Percentiles rank a stretch among this genome's conserved stretches.
These are phyloP conservation scores for Callocephalon fimbriatum DNA, from an alignment of 2,113 vertebrate species.

Conservation along the genomic window DNA sequence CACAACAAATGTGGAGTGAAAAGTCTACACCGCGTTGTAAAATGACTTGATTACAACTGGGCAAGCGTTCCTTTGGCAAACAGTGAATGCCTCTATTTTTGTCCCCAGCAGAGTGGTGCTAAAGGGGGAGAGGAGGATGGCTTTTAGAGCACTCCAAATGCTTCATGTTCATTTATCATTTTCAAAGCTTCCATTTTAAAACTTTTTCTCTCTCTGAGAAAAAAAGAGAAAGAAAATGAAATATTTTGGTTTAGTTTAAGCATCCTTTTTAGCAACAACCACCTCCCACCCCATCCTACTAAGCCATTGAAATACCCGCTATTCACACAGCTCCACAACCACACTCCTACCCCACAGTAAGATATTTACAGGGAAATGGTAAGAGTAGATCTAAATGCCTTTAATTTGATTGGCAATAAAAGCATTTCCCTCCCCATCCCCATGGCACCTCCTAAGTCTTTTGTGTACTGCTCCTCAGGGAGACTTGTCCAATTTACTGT, in stretches of 20 bases:
- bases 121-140: not conserved
- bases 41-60: slow-evolving; percentile 44
- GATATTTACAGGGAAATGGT: slow-evolving; percentile 15
- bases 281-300: not conserved
- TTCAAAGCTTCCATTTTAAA: slow-evolving; percentile 20
- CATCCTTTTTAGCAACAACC: not conserved
- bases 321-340: not conserved
- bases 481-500: slow-evolving; percentile 30
- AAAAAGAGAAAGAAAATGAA: not conserved
- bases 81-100: slow-evolving; percentile 22
- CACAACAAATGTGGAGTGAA: not conserved
- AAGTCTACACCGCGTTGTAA: not conserved
- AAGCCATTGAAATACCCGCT: not conserved
- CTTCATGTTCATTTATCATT: not conserved
- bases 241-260: slow-evolving; percentile 20
- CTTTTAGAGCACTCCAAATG: not conserved
- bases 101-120: not conserved
- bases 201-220: not conserved
- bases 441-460: not conserved
- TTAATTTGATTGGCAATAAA: slow-evolving; percentile 48
- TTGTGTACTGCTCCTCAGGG: slow-evolving; percentile 35
- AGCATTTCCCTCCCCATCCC: slow-evolving; percentile 7
- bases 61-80: slow-evolving; percentile 33
- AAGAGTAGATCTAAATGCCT: slow-evolving; percentile 15
- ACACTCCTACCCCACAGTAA: not conserved